Evolutionary conservation across 2,797 vertebrate genomes (phyloP), one percentile per base, ranked within the genome.

Genomic region (Pygocentrus nattereri): DNA sequence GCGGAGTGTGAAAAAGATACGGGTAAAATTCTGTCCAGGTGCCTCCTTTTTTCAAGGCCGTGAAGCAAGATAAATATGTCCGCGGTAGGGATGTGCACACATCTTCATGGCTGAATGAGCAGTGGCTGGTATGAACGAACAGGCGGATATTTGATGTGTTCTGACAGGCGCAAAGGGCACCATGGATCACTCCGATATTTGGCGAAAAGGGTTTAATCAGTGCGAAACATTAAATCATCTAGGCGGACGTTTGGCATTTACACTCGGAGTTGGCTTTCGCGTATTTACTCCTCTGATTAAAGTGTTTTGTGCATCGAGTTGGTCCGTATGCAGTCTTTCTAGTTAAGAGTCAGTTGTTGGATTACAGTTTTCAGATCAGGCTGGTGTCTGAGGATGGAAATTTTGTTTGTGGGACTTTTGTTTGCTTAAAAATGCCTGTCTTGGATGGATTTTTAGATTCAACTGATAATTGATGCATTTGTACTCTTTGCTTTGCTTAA

Each of bases 1-100:
- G 83, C 74, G 13, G 80, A 80, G 91, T 89, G 88, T 87, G 88
- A 90, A 86, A 84, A 83, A 89, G 88, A 52, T 62, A 88, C 86
- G 82, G 87, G 81, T 87, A 74, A 73, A 59, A 80, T 73, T 87
- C 70, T 71, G 84, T 90, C 85, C 86, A 91, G 90, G 88, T 92
- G 75, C 81, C 65, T 78, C 70, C 76, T 25, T 23, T 70, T 84
- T 78, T 54, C 50, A 76, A 23, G 44, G 44, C 68, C 47, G 25
- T 50, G 68, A 50, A 27, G 52, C 50, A 58, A 70, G 76, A 73
- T 69, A 49, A 72, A 76, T n/a, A 19, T 41, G 52, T 61, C 69
- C 25, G 56, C n/a, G 30, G 79, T 25, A 44, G 21, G 27, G 25
- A 30, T 31, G 70, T 34, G 47, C 69, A 18, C 47, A 44, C 13